Base-by-base conservation (phyloP, 2,113 vertebrate genomes). In the Anguilla japonica region DNA sequence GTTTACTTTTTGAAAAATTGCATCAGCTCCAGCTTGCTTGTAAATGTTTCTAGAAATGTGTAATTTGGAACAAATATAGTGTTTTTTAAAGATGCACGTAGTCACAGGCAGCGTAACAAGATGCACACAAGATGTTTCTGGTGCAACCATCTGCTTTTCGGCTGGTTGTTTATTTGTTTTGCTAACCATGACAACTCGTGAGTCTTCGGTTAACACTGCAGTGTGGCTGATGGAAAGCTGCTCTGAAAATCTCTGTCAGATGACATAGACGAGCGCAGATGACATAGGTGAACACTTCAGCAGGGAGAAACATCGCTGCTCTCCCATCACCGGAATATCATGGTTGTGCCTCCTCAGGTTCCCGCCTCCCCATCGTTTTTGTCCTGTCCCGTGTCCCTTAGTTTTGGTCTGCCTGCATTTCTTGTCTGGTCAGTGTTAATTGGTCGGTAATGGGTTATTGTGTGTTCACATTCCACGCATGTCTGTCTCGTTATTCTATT, bases 151-250 rank as follows among this genome's bases (percentile, higher is more conserved):
- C 91, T 85, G 91, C 81, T 89, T 84, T 1, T 53, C 50, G 2
- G 85, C 87, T 91, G 88, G 92, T 89, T 85, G 88, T 90, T 90
- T 93, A 91, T 93, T 92, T 94, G 92, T 94, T 95, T 91, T 93
- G 91, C 90, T 93, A 92, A 91, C 93, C 93, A 94, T 95, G 94
- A 94, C 94, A 94, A 95, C 94, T 93, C 92, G 90, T 88, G 88
- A 41, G 16, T 5, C 5, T 41, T 15, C 20, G 40, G 41, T 40
- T 41, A 93, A 94, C 94, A 92, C 92, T 91, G 88, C 88, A 91
- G 90, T 90, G 88, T 87, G 89, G 80, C 39, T 60, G 43, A 87
- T 34, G 85, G 26, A 53, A 46, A 60, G 8, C 71, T 1, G 71
- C 26, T 75, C 71, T 75, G 9, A 34, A 75, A 75, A 26, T 5